These are phyloP conservation scores for Lepeophtheirus salmonis DNA, from an alignment of 1,140 invertebrate genomes.

Conservation along the genomic window DNA sequence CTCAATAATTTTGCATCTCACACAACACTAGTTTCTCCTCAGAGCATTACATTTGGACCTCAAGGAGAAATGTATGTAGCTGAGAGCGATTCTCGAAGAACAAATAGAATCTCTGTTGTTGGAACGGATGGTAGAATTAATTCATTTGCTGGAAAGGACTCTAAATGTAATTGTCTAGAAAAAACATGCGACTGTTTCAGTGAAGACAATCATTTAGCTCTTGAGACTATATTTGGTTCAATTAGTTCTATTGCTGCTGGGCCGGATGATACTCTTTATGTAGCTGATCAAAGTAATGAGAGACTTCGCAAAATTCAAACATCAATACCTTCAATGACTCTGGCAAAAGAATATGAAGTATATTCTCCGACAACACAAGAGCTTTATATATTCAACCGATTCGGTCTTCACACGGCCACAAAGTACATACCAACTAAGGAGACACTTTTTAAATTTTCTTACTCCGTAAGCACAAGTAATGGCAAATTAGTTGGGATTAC, in stretches of 20 bases:
- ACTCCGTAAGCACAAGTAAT: constrained; percentile 88
- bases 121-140: constrained; percentile 77
- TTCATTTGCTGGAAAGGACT: constrained; percentile 77
- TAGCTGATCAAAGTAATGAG: constrained; percentile 84
- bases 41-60: constrained; percentile 80
- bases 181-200: constrained; percentile 59
- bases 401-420: constrained; percentile 79
- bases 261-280: constrained; percentile 78
- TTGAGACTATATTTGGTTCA: constrained; percentile 67
- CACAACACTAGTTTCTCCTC: constrained; percentile 71
- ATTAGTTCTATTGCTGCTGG: constrained; percentile 81
- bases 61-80: constrained; percentile 84
- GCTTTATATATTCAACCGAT: constrained; percentile 84
- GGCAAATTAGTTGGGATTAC: constrained; percentile 78
- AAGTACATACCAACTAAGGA: constrained; percentile 80
- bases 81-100: constrained; percentile 81
- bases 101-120: constrained; percentile 71
- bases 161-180: constrained; percentile 82
- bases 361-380: constrained; percentile 87
- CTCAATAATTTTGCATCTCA: constrained; percentile 53
- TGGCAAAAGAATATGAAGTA: constrained; percentile 70
- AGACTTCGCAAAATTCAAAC: constrained; percentile 71
- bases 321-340: constrained; percentile 58
- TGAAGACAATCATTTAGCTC: constrained; percentile 69
- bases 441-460: constrained; percentile 74